These are phyloP conservation scores for Ochropleura plecta DNA, from an alignment of 2,888 invertebrate genomes.

Conservation along the genomic window DNA sequence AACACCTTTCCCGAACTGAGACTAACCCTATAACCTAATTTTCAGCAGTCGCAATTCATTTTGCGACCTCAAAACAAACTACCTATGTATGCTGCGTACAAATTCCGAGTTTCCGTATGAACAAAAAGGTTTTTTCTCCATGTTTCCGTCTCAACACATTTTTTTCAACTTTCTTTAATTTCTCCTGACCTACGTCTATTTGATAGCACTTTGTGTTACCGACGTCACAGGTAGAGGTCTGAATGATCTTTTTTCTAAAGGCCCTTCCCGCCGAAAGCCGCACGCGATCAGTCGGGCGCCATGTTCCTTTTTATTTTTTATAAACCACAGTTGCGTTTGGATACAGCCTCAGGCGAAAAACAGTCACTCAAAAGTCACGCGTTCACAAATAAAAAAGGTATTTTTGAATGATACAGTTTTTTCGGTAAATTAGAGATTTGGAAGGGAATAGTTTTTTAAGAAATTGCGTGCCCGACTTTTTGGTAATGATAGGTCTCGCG, in stretches of 20 bases:
- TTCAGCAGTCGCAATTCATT: background rate
- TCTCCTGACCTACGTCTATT: slow-evolving; percentile 65
- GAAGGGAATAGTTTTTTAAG: slow-evolving; percentile 78
- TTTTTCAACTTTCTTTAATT: slow-evolving; percentile 61
- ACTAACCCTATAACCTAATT: background rate
- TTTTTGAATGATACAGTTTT: slow-evolving; percentile 89
- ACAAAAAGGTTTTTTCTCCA: slow-evolving; percentile 8
- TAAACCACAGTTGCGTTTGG: slow-evolving; percentile 81
- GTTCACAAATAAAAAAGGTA: slow-evolving; percentile 81
- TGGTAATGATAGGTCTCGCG: slow-evolving; percentile 84
- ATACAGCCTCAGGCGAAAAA: slow-evolving; percentile 84
- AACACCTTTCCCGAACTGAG: background rate
- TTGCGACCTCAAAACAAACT: background rate
- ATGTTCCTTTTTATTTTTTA: slow-evolving; percentile 80
- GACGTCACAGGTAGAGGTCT: slow-evolving; percentile 84
- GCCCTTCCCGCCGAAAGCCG: slow-evolving; percentile 79
- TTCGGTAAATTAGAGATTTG: slow-evolving; percentile 89
- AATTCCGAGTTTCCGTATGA: slow-evolving; percentile 7
- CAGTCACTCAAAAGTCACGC: slow-evolving; percentile 91
- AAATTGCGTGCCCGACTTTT: slow-evolving; percentile 86
- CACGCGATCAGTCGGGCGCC: slow-evolving; percentile 86
- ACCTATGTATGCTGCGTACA: background rate
- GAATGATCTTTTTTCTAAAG: slow-evolving; percentile 80
- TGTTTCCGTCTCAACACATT: slow-evolving; percentile 47
- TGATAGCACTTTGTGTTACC: slow-evolving; percentile 77